A percentile compares a stretch with the other conserved stretches of the same genome.
Evolutionary conservation across 2,113 vertebrate species (phyloP).

Genomic region (Odocoileus hemionus): DNA sequence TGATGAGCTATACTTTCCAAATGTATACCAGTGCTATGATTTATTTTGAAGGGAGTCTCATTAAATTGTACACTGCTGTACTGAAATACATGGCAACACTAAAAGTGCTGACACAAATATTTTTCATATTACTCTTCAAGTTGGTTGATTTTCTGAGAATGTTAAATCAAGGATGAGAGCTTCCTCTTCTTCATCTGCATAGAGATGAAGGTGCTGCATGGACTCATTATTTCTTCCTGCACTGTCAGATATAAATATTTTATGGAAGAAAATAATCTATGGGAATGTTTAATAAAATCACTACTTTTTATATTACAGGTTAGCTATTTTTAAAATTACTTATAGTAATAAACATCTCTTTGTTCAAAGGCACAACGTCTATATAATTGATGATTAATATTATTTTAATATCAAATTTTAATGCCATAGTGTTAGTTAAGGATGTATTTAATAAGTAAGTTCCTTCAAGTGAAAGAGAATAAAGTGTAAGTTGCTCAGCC

Average conservation of each 20-base stretch:
- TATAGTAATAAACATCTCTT: conserved; percentile 32
- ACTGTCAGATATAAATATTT: conserved; percentile 45
- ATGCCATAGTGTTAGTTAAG: background rate
- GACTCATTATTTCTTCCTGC: conserved; percentile 60
- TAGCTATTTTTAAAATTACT: conserved; percentile 31
- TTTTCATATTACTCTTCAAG: conserved; percentile 73
- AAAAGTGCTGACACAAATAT: conserved; percentile 77
- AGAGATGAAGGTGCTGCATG: conserved; percentile 63
- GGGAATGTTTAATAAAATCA: conserved; percentile 57
- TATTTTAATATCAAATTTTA: conserved; percentile 27
- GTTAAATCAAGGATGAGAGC: conserved; percentile 76
- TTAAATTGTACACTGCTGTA: conserved; percentile 69
- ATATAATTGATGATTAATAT: conserved; percentile 28
- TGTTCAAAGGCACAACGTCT: background rate
- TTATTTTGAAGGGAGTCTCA: conserved; percentile 76
- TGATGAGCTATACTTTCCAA: conserved; percentile 43
- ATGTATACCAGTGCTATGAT: conserved; percentile 57
- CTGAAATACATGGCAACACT: conserved; percentile 71
- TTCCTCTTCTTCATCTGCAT: conserved; percentile 65
- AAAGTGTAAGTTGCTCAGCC: background rate
- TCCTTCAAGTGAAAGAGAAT: background rate
- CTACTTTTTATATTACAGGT: conserved; percentile 8
- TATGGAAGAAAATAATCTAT: conserved; percentile 25
- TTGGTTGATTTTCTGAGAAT: conserved; percentile 76
- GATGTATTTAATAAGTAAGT: background rate